Base-by-base conservation (phyloP, 2,113 vertebrate species). In the Peucedramus taeniatus region DNA sequence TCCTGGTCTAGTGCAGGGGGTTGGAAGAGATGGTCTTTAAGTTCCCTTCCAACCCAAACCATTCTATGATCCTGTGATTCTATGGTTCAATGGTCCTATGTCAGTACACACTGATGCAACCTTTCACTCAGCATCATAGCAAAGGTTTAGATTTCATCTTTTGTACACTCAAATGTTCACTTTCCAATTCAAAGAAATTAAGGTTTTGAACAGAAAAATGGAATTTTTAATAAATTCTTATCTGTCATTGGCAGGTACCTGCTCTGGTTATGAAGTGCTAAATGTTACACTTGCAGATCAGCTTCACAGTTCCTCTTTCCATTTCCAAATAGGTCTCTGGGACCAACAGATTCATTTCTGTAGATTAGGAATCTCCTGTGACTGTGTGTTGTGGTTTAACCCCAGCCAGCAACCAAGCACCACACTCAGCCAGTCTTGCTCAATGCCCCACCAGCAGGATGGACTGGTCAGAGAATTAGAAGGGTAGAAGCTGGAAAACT, bases 181-280 rank as follows among this genome's bases (percentile, higher is more conserved):
- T 56, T 56, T 50, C 15, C 21, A 26, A 6, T 3, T 60, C 9
- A 30, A 49, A 53, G 3, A 83, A 33, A 10, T 30, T 6, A 60
- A 42, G 12, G 7, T 26, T 69, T 54, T 85, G 21, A 78, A 51
- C 8, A 59, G 49, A 68, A 68, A 69, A 56, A 47, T 19, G 6
- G 19, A n/a, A 68, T 64, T 74, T 45, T 8, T 42, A 65, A 65
- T 3, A 61, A 85, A 66, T 28, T 7, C 4, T 97, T 94, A 98
- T 98, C 98, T 80, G 98, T 99, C 60, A 98, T 98, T 59, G 98
- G 98, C 4, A 98, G 96, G 97, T 98, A 39, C 98, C 98, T 17
- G 98, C 98, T 39, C 98, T 97, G 83, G 97, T 98, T 99, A 93
- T 98, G 98, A 28, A 99, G 97, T 6, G 98, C 98, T 20, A 98